phyloP scores from a whole-genome alignment of 2,888 invertebrate species.

The Mamestra brassicae region DNA sequence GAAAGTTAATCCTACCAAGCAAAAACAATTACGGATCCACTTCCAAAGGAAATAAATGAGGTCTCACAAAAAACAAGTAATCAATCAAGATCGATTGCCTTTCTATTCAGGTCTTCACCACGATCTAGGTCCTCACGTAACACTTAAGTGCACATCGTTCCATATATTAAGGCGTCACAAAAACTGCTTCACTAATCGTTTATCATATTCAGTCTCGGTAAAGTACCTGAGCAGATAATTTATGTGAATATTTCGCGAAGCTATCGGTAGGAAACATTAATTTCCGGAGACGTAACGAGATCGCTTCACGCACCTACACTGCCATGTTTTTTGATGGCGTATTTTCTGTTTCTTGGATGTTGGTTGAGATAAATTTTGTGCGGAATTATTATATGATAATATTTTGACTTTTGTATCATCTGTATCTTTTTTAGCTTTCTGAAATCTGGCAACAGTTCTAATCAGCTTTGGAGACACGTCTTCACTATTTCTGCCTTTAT shows the following conservation, averaged over 20 bases:
- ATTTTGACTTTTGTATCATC: not conserved
- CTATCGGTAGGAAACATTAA: slow-evolving; percentile 76
- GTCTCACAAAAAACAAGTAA: slow-evolving; percentile 6
- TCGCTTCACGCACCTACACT: slow-evolving; percentile 71
- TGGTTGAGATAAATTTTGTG: slow-evolving; percentile 30
- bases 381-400: slow-evolving; percentile 18
- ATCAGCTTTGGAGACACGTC: not conserved
- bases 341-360: slow-evolving; percentile 50
- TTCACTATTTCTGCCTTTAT: not conserved
- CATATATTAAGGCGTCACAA: slow-evolving; percentile 54
- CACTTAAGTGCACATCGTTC: slow-evolving; percentile 35
- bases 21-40: slow-evolving; percentile 3
- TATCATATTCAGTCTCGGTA: slow-evolving; percentile 58
- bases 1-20: not conserved
- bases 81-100: slow-evolving; percentile 24
- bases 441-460: not conserved
- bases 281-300: slow-evolving; percentile 78
- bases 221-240: slow-evolving; percentile 64
- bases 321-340: slow-evolving; percentile 58
- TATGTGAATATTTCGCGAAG: slow-evolving; percentile 68
- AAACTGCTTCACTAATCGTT: slow-evolving; percentile 61
- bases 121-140: slow-evolving; percentile 30
- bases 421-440: not conserved
- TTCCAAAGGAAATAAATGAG: slow-evolving; percentile 8
- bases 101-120: not conserved